Evolutionary conservation across 1,140 invertebrate genomes (phyloP), one percentile per base, ranked within the genome.

Genomic region (Cydia strobilella): DNA sequence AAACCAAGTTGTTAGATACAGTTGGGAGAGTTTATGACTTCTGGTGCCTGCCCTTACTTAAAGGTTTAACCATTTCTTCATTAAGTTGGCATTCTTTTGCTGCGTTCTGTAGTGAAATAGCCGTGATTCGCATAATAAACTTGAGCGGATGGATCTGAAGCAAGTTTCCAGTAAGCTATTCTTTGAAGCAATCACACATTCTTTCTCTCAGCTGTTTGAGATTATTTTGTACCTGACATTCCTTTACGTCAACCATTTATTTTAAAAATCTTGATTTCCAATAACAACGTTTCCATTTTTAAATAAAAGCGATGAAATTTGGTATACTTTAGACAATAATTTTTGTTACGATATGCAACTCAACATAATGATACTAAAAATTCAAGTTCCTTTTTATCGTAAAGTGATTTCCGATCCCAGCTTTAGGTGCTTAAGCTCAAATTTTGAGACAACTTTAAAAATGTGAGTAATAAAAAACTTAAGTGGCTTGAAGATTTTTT

Each of bases 1-100:
- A 59, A 59, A 69, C 27, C 27, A 35, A 66, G 63, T 69, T 69
- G 65, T 69, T 69, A 69, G 65, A 69, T 35, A 69, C 65, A 69
- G 65, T 69, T 69, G 31, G 18, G n/a, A 69, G 15, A 35, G 65
- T 69, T 69, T 69, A 69, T 69, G 65, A 69, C 65, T 42, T 69
- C 65, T 69, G 65, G 65, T 69, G 65, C 65, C 27, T 35, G 27
- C 27, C 31, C 65, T 69, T 69, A 39, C 54, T 69, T 69, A 69
- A 18, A 69, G 65, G 65, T 69, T 35, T 69, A 35, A 18, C 65
- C 65, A 31, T 69, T 69, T 69, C 35, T 69, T 69, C 31, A 69
- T 69, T 69, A 69, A 69, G n/a, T 69, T 35, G 35, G 31, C 65
- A 69, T 69, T 69, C 65, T 20, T 66, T 35, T n/a, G 63, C 63